Evolutionary conservation across 2,113 vertebrate genomes (phyloP), one percentile per base, ranked within the genome.

Genomic region (Pristiophorus japonicus): DNA sequence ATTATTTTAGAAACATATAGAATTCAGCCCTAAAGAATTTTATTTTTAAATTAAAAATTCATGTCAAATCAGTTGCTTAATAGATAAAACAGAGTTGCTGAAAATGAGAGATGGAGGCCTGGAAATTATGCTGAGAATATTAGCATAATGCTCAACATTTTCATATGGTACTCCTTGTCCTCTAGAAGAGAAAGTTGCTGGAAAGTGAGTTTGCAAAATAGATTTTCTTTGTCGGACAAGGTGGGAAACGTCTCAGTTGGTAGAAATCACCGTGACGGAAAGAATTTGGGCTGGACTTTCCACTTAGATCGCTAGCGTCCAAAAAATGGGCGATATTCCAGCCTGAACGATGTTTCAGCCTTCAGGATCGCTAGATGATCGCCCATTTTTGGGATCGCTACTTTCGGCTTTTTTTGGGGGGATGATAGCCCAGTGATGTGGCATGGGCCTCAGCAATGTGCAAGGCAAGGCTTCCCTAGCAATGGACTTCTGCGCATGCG

Each of bases 161-260:
- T 91, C 59, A n/a, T 38, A 62, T 91, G 30, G 4, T 20, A 59
- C 51, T 59, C 12, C 88, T 34, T 91, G 88, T 63, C 11, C 30
- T 34, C 6, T 62, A 63, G 11, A 91, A 88, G 45, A 81, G 22
- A 24, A 84, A 85, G 18, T 67, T 47, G 4, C 42, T 87, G 45
- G 3, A 63, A 91, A 62, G 30, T 12, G 18, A 38, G 34, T 91
- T 91, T 91, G 34, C 34, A 91, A 91, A n/a, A 91, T 63, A n/a
- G 30, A 91, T 91, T 16, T n/a, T 38, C 14, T 70, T 94, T 94
- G 92, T 94, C 59, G 38, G n/a, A 92, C 92, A 94, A 94, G 8
- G 63, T 45, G 27, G 30, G 16, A 91, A 62, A 27, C 6, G 5
- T n/a, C 10, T 55, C 55, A 91, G 30, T 63, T 62, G 30, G 55